A percentile compares a stretch with the other conserved stretches of the same genome.
These are phyloP conservation scores for Lepeophtheirus salmonis DNA, from an alignment of 1,140 invertebrate genomes.

Conservation along the genomic window DNA sequence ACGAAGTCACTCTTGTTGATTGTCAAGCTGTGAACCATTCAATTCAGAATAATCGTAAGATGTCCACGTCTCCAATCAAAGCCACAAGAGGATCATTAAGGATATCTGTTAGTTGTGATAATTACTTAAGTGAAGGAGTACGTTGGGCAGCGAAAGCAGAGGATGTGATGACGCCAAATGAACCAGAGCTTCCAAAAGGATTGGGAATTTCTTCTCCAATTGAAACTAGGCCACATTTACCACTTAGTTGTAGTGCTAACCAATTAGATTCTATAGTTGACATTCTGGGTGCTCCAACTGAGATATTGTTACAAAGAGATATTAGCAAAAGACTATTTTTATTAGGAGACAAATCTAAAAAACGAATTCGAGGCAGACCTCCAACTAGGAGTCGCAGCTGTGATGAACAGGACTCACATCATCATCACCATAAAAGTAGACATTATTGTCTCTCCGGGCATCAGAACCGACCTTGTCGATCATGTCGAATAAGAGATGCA, in stretches of 20 bases:
- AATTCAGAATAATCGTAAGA: not conserved
- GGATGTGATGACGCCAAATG: not conserved
- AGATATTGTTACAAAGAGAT: not conserved
- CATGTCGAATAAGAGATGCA: not conserved
- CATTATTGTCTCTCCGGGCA: not conserved
- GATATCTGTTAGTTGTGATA: constrained; percentile 16
- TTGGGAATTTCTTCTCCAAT: not conserved
- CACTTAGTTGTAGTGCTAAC: constrained; percentile 1
- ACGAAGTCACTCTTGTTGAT: not conserved
- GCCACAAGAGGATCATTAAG: not conserved
- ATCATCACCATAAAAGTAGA: not conserved
- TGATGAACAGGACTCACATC: not conserved
- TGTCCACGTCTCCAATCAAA: not conserved
- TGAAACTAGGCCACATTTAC: not conserved
- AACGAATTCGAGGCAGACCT: not conserved
- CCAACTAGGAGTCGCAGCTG: not conserved
- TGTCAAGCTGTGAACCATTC: not conserved
- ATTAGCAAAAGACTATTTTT: constrained; percentile 12
- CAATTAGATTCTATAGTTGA: constrained; percentile 14
- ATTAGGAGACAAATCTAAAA: not conserved
- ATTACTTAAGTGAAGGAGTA: constrained; percentile 8
- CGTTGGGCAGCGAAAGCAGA: constrained; percentile 12
- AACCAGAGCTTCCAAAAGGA: not conserved
- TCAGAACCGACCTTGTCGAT: not conserved
- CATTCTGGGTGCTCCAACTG: constrained; percentile 8